Evolutionary conservation across 2,888 invertebrate genomes (phyloP).

Genomic region (Cecidostiba fungosa): DNA sequence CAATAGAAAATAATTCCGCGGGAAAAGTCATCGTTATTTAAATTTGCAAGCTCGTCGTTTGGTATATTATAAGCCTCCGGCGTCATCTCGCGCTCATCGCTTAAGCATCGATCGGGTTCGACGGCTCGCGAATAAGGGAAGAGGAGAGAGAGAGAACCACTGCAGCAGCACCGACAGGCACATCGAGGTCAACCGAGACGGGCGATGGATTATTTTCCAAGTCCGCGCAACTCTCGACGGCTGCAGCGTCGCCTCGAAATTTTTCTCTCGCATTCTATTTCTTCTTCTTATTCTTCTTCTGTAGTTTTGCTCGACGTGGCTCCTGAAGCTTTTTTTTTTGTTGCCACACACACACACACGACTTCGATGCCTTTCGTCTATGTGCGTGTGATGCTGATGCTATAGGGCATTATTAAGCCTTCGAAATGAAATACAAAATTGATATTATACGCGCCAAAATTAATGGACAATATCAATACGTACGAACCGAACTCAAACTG

Average conservation of each 20-base stretch:
- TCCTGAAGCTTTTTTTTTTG: neutral
- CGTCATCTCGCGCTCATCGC: conserved; percentile 42
- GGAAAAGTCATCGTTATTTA: neutral
- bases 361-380: too few species aligned
- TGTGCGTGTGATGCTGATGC: too few species aligned
- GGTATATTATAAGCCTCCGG: neutral
- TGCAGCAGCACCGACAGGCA: conserved; percentile 51
- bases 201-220: conserved; percentile 63
- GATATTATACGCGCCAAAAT: too few species aligned
- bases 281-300: neutral
- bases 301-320: neutral
- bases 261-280: conserved; percentile 25
- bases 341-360: neutral
- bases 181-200: conserved; percentile 63
- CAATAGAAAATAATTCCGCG: neutral
- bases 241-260: conserved; percentile 19
- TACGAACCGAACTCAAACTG: too few species aligned
- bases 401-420: too few species aligned
- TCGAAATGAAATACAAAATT: too few species aligned
- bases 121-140: conserved; percentile 41
- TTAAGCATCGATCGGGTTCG: conserved; percentile 63
- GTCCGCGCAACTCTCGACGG: conserved; percentile 16
- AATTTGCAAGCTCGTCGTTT: neutral
- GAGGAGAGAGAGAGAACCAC: conserved; percentile 34
- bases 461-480: too few species aligned